Conservation (phyloP, 2,888 invertebrate species). For the Anthrax anthrax region DNA sequence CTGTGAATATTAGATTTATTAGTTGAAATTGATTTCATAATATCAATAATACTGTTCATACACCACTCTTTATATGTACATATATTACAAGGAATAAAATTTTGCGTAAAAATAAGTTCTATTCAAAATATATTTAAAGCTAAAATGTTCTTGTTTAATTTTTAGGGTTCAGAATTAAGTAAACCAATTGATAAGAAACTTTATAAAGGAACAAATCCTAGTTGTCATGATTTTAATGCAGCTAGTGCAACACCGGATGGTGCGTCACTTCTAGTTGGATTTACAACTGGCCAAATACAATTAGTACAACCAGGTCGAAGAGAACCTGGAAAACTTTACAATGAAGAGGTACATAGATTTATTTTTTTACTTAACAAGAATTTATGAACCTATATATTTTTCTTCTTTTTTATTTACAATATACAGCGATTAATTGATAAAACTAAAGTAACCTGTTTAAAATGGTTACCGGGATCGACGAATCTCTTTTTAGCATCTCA, state of each 20-base stretch:
- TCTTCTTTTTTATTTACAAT: background rate
- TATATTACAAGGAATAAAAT: no score
- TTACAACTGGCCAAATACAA: conserved; percentile 97
- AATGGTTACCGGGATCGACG: conserved; percentile 92
- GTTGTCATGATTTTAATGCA: conserved; percentile 95
- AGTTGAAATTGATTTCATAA: no score
- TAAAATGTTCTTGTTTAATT: no score
- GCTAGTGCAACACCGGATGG: conserved; percentile 67
- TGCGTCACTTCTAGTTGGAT: conserved; percentile 86
- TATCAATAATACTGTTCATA: no score
- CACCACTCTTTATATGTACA: no score
- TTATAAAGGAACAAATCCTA: conserved; percentile 97
- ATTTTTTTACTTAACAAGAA: background rate
- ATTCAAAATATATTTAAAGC: no score
- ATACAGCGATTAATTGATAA: conserved; percentile 34
- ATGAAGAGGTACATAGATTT: conserved; percentile 72
- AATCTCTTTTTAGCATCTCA: conserved; percentile 91
- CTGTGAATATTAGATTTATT: no score
- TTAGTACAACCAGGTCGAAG: conserved; percentile 94
- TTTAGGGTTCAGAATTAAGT: conserved; percentile 81
- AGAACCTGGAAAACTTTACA: conserved; percentile 90
- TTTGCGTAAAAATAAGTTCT: no score
- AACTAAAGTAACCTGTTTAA: conserved; percentile 73
- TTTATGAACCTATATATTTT: background rate
- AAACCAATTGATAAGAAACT: conserved; percentile 96